phyloP scores from a whole-genome alignment of 2,113 vertebrate genomes.

The Pardalotus punctatus region DNA sequence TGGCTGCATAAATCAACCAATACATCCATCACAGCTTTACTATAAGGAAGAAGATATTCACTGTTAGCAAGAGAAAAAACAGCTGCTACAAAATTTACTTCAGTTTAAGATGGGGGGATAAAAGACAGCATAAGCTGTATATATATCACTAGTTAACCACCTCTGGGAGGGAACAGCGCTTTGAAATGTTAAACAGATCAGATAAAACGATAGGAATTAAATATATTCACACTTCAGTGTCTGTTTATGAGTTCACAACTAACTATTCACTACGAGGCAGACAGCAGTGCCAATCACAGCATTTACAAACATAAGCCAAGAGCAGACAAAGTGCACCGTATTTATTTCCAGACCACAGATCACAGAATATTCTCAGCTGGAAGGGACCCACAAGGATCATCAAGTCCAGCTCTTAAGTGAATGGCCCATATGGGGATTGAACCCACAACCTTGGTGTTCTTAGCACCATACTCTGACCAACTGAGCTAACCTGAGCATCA shows the following conservation, averaged over 20 bases:
- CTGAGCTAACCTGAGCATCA: background rate
- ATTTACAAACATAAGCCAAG: background rate
- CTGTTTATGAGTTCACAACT: background rate
- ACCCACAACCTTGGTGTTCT: too few species aligned
- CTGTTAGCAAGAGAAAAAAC: background rate
- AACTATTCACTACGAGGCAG: background rate
- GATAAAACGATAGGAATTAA: background rate
- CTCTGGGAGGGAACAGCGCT: background rate
- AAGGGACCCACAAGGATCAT: background rate
- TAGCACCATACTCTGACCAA: background rate
- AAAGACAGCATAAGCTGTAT: background rate
- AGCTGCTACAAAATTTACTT: background rate
- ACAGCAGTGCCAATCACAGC: background rate
- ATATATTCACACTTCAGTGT: background rate
- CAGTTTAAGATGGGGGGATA: background rate
- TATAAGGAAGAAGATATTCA: constrained; percentile 60
- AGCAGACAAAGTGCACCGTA: background rate
- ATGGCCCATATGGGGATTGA: too few species aligned
- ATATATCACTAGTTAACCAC: background rate
- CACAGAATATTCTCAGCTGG: background rate
- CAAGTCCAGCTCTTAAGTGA: background rate
- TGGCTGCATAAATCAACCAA: constrained; percentile 92
- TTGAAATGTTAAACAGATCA: background rate
- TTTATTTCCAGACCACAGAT: background rate
- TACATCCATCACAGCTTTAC: constrained; percentile 95